phyloP scores from a whole-genome alignment of 2,113 vertebrate species.

The Dendropsophus ebraccatus region DNA sequence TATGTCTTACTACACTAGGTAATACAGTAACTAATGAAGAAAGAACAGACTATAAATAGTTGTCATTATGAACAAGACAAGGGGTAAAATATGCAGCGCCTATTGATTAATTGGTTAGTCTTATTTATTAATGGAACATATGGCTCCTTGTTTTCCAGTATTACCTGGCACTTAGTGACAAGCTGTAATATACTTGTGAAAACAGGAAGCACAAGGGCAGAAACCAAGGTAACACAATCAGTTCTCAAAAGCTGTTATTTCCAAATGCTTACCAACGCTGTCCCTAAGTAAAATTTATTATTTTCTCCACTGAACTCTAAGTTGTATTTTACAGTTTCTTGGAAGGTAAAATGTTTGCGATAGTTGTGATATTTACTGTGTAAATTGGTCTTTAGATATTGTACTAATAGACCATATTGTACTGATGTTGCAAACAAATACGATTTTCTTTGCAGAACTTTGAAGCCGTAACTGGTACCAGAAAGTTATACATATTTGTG shows the following conservation, averaged over 20 bases:
- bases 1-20: neutral
- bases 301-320: neutral
- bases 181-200: slow-evolving; percentile 8
- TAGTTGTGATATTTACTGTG: no score
- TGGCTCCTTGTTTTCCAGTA: slow-evolving; percentile 11
- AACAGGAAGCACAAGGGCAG: slow-evolving; percentile 11
- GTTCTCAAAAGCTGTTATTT: neutral
- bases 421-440: no score
- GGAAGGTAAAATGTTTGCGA: no score
- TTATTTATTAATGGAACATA: slow-evolving; percentile 16
- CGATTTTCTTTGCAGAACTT: no score
- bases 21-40: neutral
- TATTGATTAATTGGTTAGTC: neutral
- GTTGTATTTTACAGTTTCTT: neutral
- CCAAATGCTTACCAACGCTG: neutral
- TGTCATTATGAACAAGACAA: no score
- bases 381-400: no score
- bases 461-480: no score
- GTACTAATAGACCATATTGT: no score
- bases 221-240: slow-evolving; percentile 24
- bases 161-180: slow-evolving; percentile 15
- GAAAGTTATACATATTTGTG: no score
- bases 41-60: neutral
- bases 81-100: neutral
- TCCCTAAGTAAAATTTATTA: neutral